Evolutionary conservation across 2,888 invertebrate genomes (phyloP).

Genomic region (Phrixothrix hirtus): DNA sequence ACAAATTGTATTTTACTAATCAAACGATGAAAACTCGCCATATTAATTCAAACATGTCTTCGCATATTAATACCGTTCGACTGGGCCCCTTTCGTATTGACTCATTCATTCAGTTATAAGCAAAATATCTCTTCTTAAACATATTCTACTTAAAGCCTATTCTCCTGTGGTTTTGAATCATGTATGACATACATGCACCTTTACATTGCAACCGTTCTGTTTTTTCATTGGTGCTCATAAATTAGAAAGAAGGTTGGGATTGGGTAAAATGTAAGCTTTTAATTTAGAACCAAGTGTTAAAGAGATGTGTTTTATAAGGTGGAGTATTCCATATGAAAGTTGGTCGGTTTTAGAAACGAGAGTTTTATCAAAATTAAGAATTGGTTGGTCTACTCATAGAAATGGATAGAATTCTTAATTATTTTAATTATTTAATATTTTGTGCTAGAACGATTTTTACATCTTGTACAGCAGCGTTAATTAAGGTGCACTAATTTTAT

Average conservation of each 20-base stretch:
- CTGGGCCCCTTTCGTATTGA: slow-evolving; percentile 17
- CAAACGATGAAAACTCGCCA: slow-evolving; percentile 21
- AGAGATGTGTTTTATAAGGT: slow-evolving; percentile 42
- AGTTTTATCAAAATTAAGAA: slow-evolving; percentile 26
- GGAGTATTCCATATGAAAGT: slow-evolving; percentile 50
- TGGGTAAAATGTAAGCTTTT: slow-evolving; percentile 46
- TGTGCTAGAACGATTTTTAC: too few relatives aligned
- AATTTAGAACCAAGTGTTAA: slow-evolving; percentile 49
- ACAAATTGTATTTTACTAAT: neutral
- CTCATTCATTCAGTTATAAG: slow-evolving; percentile 32
- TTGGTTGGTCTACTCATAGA: slow-evolving; percentile 30
- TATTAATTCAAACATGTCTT: slow-evolving; percentile 27
- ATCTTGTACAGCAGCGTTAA: too few relatives aligned
- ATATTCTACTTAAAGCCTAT: slow-evolving; percentile 22
- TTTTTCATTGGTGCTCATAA: slow-evolving; percentile 45
- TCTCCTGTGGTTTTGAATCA: slow-evolving; percentile 22
- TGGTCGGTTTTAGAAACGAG: slow-evolving; percentile 42
- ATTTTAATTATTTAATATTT: too few relatives aligned
- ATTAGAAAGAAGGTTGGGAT: slow-evolving; percentile 38
- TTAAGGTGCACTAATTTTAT: too few relatives aligned
- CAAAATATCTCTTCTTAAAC: slow-evolving; percentile 25
- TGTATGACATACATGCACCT: slow-evolving; percentile 29
- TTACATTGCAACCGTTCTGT: slow-evolving; percentile 15
- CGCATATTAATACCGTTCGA: slow-evolving; percentile 19
- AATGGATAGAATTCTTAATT: slow-evolving; percentile 8